These are phyloP conservation scores for Ammodytes marinus DNA, from an alignment of 2,113 vertebrate species.

Conservation along the genomic window DNA sequence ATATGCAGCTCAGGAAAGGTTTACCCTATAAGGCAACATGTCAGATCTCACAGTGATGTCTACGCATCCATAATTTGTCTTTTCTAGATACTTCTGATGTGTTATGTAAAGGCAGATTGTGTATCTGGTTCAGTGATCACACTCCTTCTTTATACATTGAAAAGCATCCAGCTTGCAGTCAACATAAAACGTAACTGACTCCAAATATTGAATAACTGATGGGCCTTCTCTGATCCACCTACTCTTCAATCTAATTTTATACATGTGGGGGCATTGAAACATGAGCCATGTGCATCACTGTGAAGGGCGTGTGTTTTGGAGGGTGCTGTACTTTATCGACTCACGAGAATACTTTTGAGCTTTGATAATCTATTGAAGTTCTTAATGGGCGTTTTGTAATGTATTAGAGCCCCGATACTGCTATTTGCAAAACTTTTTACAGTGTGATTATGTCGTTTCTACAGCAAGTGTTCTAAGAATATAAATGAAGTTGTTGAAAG, in stretches of 20 bases:
- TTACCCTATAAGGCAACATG: neutral
- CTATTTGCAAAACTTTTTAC: neutral
- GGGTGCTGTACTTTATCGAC: neutral
- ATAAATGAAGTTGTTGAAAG: neutral
- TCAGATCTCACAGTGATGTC: neutral
- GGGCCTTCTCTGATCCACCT: neutral
- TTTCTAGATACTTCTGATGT: neutral
- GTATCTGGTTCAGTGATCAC: neutral
- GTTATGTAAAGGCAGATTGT: neutral
- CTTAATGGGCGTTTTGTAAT: neutral
- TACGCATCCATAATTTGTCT: neutral
- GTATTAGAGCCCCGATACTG: neutral
- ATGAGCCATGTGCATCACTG: neutral
- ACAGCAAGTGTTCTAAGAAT: neutral
- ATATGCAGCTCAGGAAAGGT: neutral
- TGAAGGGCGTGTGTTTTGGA: neutral
- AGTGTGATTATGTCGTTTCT: neutral
- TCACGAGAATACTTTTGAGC: neutral
- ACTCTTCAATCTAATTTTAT: slow-evolving; percentile 7
- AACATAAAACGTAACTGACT: neutral
- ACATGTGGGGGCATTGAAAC: neutral
- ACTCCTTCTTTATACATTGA: neutral
- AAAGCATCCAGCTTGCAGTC: neutral
- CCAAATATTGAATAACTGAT: neutral
- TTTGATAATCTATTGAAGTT: neutral